Evolutionary conservation across 1,140 invertebrate genomes (phyloP), one percentile per base, ranked within the genome.

Genomic region (Diploscapter pachys): DNA sequence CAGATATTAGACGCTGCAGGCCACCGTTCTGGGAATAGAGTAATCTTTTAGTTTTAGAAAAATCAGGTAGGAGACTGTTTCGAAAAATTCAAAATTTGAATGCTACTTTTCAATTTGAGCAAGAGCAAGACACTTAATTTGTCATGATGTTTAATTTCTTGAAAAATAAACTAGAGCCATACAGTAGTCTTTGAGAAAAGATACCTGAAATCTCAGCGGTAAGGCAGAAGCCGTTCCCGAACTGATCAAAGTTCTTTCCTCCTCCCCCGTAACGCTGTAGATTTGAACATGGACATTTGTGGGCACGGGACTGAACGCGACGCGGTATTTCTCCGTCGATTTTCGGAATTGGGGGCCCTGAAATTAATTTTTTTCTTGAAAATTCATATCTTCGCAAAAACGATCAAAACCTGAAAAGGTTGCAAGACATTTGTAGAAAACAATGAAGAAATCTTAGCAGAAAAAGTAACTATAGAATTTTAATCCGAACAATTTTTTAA

Each of bases 221-320:
- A 67, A 54, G 2, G 73, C 73, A 4, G 73, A 74, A 0, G 73
- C 73, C 4, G 73, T 66, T n/a, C 73, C 73, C 50, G 63, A 65
- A 48, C 65, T 74, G 57, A 74, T 68, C 5, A 74, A 61, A 59
- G 68, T 67, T 56, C 65, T 6, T n/a, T 57, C 63, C 4, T 59
- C 63, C 48, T 63, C 64, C 3, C 56, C 54, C 61, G 64, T 66
- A 4, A 74, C 64, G 11, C 64, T 67, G 53, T 64, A 74, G 9
- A 61, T 57, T 52, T 76, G 75, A 51, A 67, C 51, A 66, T 76
- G 75, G 0, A 76, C 63, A 61, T 76, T 76, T 11, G 75, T 76
- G 0, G 75, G 75, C 5, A 76, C 75, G 2, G 70, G 62, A 9
- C 68, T 71, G 52, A 76, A 76, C 3, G 75, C 75, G 5, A 76